Evolutionary conservation across 1,140 invertebrate species (phyloP).

Genomic region (Temnothorax nylanderi): DNA sequence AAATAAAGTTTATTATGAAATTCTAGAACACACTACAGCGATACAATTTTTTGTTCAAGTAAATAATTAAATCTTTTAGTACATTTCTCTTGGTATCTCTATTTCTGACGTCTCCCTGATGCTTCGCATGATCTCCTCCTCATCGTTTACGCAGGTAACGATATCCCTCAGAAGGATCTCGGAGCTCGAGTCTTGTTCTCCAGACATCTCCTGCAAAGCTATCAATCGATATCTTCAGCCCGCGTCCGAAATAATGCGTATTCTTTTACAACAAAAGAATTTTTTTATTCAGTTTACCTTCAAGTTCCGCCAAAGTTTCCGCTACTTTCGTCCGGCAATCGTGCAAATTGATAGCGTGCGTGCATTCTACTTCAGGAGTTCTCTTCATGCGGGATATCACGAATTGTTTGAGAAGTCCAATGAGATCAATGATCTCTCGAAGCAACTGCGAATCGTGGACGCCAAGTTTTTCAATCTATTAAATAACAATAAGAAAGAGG

Average conservation of each 20-base stretch:
- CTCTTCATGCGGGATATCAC: constrained; percentile 33
- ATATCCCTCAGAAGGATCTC: constrained; percentile 29
- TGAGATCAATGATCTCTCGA: constrained; percentile 14
- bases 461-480: constrained; percentile 23
- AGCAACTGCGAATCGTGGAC: neutral
- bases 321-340: constrained; percentile 14
- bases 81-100: constrained; percentile 45
- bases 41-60: neutral
- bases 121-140: constrained; percentile 21
- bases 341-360: constrained; percentile 2
- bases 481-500: neutral
- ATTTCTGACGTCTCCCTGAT: constrained; percentile 37
- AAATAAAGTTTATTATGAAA: neutral
- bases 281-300: constrained; percentile 20
- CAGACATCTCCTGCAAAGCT: constrained; percentile 19
- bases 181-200: constrained; percentile 7
- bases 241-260: neutral
- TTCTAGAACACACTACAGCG: neutral
- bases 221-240: neutral
- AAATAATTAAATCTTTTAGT: constrained; percentile 14
- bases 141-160: constrained; percentile 6
- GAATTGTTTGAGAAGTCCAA: neutral
- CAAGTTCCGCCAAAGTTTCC: neutral
- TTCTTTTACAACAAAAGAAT: neutral
- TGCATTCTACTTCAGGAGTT: neutral